Percentiles rank a stretch among this genome's conserved stretches.
Conservation (phyloP, 2,888 invertebrate genomes). For the Phyllotreta cruciferae region DNA sequence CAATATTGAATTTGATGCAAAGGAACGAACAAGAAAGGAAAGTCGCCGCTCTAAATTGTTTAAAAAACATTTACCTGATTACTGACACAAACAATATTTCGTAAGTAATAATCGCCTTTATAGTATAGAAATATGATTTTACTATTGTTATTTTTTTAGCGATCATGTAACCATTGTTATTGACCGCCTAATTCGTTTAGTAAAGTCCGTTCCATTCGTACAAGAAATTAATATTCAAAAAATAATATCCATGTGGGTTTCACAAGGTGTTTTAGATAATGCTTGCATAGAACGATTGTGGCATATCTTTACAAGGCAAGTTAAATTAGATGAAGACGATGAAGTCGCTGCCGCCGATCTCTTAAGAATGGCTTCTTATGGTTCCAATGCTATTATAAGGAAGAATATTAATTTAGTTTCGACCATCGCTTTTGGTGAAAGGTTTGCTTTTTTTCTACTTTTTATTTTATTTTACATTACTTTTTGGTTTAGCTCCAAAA, state of each 20-base stretch:
- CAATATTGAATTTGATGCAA: constrained; percentile 81
- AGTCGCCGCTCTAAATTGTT: constrained; percentile 80
- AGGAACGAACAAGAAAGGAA: constrained; percentile 77
- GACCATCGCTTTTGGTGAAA: constrained; percentile 70
- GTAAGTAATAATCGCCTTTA: constrained; percentile 47
- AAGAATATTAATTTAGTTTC: constrained; percentile 70
- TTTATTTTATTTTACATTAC: too few relatives aligned
- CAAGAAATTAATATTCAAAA: constrained; percentile 69
- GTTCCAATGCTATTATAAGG: constrained; percentile 55
- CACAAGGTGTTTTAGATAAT: constrained; percentile 60
- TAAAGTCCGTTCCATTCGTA: constrained; percentile 64
- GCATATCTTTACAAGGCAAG: constrained; percentile 78
- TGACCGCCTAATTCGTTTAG: constrained; percentile 66
- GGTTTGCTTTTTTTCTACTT: too few relatives aligned
- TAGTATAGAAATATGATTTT: constrained; percentile 4
- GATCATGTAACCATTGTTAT: constrained; percentile 65
- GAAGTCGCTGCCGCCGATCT: constrained; percentile 78
- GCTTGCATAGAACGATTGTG: constrained; percentile 76
- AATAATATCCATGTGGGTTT: constrained; percentile 69
- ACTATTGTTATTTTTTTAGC: constrained; percentile 51
- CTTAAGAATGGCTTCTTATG: constrained; percentile 75
- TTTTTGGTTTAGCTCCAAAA: too few relatives aligned
- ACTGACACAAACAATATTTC: constrained; percentile 63
- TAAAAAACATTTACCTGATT: constrained; percentile 73
- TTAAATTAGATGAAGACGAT: constrained; percentile 72